These are phyloP conservation scores for Dasypus novemcinctus DNA, from an alignment of 2,113 vertebrate species.

Conservation along the genomic window DNA sequence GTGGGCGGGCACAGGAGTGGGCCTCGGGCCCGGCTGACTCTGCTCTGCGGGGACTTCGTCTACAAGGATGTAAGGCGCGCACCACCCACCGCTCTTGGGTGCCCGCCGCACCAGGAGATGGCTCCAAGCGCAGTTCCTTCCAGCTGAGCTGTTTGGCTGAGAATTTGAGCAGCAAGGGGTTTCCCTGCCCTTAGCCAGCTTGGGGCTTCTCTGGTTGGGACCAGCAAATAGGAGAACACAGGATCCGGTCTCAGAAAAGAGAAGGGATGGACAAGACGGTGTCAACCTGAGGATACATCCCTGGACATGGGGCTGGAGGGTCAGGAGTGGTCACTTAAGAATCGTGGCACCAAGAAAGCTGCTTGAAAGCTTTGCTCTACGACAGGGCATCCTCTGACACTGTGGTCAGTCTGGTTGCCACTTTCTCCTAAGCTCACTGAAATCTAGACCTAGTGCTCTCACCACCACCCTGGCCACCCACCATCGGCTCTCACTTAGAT, in stretches of 20 bases:
- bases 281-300: fast-evolving
- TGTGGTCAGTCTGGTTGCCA: fast-evolving
- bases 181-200: fast-evolving
- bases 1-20: fast-evolving
- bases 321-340: fast-evolving
- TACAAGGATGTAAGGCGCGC: fast-evolving
- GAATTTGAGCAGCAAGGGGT: not conserved
- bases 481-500: not conserved
- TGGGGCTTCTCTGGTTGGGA: not conserved
- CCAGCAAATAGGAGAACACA: not conserved
- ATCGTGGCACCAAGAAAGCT: fast-evolving
- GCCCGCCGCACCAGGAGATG: fast-evolving
- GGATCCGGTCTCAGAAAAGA: not conserved
- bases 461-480: not conserved
- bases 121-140: too few relatives aligned
- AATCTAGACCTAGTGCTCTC: fast-evolving
- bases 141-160: fast-evolving
- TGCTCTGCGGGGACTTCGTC: not conserved
- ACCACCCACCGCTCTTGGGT: fast-evolving
- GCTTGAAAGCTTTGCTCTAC: fast-evolving
- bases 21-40: not conserved
- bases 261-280: too few relatives aligned
- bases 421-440: not conserved
- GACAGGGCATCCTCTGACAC: fast-evolving
- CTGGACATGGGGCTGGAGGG: not conserved